These are phyloP conservation scores for Timema cristinae DNA, from an alignment of 2,888 invertebrate species.

Conservation along the genomic window DNA sequence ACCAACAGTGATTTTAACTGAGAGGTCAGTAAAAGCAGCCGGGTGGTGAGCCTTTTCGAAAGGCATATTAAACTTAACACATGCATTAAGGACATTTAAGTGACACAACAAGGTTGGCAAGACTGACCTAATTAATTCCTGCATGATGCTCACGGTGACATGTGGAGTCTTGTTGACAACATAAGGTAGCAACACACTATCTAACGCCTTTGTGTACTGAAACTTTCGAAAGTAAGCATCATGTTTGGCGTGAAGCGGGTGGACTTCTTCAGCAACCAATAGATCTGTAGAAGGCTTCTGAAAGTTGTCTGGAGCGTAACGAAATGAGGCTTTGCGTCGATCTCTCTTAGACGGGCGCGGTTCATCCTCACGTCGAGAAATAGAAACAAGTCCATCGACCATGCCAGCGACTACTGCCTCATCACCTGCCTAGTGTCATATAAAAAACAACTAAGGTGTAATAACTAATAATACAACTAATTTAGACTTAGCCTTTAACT, in stretches of 20 bases:
- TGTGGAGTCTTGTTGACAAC: conserved; percentile 66
- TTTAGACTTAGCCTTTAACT: too few relatives aligned
- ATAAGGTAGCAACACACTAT: conserved; percentile 59
- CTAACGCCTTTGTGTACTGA: conserved; percentile 76
- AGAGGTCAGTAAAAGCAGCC: too few relatives aligned
- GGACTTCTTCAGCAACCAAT: conserved; percentile 47
- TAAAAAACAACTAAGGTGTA: too few relatives aligned
- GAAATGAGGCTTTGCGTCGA: conserved; percentile 52
- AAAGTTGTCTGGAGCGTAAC: conserved; percentile 33
- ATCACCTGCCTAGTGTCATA: conserved; percentile 48
- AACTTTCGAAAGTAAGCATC: conserved; percentile 74
- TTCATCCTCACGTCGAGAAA: conserved; percentile 69
- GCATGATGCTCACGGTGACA: conserved; percentile 72
- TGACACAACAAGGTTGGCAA: background rate
- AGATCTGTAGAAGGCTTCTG: conserved; percentile 48
- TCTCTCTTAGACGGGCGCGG: conserved; percentile 42
- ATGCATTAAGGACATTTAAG: too few relatives aligned
- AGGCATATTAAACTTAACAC: too few relatives aligned
- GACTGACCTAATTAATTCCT: conserved; percentile 67
- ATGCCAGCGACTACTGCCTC: conserved; percentile 86
- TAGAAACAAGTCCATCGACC: conserved; percentile 86
- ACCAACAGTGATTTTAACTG: too few relatives aligned
- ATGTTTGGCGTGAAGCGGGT: conserved; percentile 52
- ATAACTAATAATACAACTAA: too few relatives aligned
- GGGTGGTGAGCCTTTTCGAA: too few relatives aligned